Evolutionary conservation across 1,140 invertebrate species (phyloP), one percentile per base, ranked within the genome.

Genomic region (Teleogryllus occipitalis): DNA sequence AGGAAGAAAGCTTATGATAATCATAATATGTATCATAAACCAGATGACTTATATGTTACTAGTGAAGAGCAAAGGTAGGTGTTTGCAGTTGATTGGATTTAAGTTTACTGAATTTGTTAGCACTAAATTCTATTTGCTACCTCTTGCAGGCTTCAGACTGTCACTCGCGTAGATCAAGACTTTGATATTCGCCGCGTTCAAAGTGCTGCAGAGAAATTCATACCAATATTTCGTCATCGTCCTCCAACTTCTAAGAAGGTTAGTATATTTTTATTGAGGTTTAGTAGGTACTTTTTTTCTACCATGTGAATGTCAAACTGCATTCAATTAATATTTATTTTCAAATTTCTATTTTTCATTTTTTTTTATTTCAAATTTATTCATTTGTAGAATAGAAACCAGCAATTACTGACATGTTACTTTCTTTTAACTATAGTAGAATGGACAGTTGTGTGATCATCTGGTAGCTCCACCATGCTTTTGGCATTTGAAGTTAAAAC

Each of bases 1-100:
- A 91, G 89, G 82, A 88, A 91, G 83, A 89, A 88, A 84, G 91
- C 91, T 5, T 92, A 91, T 83, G 89, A 91, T 79, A 86, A 88
- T 74, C 91, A 92, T 81, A 88, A 90, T 54, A 88, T 87, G 79
- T 91, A 90, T 83, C 91, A 92, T 83, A 87, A 88, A 48, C 86
- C 88, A 8, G 87, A 89, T 80, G 91, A 92, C 86, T 82, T 91
- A 18, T 92, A 92, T 83, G 90, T 90, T 81, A 89, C 89, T 81
- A 89, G 88, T 79, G 91, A 91, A 84, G 87, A 91, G 83, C 88
- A 90, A 86, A 88, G 89, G 87, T 87, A 80, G 79, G 80, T 65
- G 15, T 79, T 46, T 5, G 21, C 18, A 27, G 27, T 79, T 6
- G 8, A 73, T 39, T 72, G 0, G 15, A 72, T n/a, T 74, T 74